These are phyloP conservation scores for Sturnus vulgaris DNA, from an alignment of 2,113 vertebrate species.

Conservation along the genomic window DNA sequence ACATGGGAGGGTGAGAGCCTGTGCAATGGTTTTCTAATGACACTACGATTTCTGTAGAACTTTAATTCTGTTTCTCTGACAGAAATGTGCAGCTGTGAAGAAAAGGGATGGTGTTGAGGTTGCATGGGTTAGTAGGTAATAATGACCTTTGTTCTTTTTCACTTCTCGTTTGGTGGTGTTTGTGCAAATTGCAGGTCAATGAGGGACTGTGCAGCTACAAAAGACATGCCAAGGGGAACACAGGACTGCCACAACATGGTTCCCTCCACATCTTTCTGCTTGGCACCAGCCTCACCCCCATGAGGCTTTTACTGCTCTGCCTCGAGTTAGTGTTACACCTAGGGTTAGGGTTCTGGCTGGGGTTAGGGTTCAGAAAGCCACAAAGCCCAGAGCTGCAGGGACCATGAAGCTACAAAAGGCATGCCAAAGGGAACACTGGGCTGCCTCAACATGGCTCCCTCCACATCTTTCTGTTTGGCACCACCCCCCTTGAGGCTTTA, in stretches of 20 bases:
- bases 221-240: too few species aligned
- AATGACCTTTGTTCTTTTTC: not conserved
- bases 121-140: not conserved
- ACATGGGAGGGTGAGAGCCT: not conserved
- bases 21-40: not conserved
- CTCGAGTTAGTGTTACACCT: too few species aligned
- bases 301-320: too few species aligned
- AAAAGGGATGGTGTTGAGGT: not conserved
- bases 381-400: not conserved
- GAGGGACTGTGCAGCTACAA: too few species aligned
- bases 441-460: not conserved
- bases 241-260: too few species aligned
- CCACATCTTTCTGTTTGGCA: not conserved
- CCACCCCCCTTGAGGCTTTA: too few species aligned
- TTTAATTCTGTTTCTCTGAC: not conserved
- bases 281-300: too few species aligned
- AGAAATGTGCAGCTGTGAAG: not conserved
- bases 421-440: too few species aligned
- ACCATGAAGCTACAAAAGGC: too few species aligned
- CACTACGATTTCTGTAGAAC: not conserved
- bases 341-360: too few species aligned
- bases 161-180: not conserved
- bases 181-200: not conserved
- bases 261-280: too few species aligned
- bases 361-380: not conserved